A percentile compares a stretch with the other conserved stretches of the same genome.
Conservation (phyloP, 2,113 vertebrate species). For the Pteronura brasiliensis region DNA sequence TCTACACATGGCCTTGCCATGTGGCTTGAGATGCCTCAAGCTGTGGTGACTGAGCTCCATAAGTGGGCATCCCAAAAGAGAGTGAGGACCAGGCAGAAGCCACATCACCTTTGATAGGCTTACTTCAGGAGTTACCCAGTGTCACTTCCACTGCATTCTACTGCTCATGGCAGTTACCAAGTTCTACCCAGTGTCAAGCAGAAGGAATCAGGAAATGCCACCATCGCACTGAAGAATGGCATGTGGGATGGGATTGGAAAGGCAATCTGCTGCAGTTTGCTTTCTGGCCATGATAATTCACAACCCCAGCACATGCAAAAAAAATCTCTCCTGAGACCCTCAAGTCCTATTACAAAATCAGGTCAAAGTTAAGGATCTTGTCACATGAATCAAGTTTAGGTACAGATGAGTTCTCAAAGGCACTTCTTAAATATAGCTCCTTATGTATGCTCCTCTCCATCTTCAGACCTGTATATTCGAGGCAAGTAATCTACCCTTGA, state of each 20-base stretch:
- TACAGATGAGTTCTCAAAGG: not conserved
- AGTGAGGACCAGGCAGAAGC: not conserved
- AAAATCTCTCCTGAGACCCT: not conserved
- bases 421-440: not conserved
- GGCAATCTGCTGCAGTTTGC: conserved; percentile 39
- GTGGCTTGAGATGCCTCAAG: not conserved
- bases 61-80: not conserved
- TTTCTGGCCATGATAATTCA: conserved; percentile 37
- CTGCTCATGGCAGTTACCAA: not conserved
- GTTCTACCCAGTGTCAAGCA: not conserved
- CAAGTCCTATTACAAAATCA: not conserved
- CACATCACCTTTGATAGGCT: not conserved
- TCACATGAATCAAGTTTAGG: not conserved
- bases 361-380: conserved; percentile 2
- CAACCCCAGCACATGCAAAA: conserved; percentile 13
- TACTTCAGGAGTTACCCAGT: not conserved
- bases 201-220: conserved; percentile 38
- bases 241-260: conserved; percentile 48
- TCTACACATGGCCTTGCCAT: not conserved
- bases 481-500: not conserved
- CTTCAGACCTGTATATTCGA: not conserved
- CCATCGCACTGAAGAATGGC: conserved; percentile 42
- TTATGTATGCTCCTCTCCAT: not conserved
- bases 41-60: not conserved
- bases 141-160: not conserved